Conservation (phyloP, 2,888 invertebrate species). For the Poecilus cupreus region DNA sequence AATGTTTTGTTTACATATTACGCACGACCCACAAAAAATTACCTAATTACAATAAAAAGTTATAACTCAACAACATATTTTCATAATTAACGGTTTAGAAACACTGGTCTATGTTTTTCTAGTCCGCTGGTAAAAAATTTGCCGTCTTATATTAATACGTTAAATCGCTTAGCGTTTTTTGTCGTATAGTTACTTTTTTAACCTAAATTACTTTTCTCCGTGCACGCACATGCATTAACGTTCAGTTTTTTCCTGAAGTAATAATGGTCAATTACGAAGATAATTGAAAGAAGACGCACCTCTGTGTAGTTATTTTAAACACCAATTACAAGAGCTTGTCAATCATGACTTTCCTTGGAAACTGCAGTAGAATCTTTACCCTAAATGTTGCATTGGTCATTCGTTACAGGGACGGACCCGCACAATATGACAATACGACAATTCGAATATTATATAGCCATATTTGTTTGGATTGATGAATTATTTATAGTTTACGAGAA, state of each 20-base stretch:
- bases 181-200: neutral
- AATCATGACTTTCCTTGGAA: conserved; percentile 50
- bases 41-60: neutral
- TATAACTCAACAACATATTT: neutral
- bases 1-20: too few species aligned
- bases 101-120: neutral
- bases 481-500: too few species aligned
- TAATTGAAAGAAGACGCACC: conserved; percentile 58
- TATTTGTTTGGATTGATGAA: too few species aligned
- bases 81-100: neutral
- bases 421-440: too few species aligned
- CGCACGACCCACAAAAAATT: neutral
- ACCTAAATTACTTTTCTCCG: conserved; percentile 47
- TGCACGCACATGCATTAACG: conserved; percentile 49
- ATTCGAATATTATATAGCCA: too few species aligned
- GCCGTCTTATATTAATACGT: conserved; percentile 37
- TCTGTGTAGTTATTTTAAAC: conserved; percentile 52
- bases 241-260: conserved; percentile 26
- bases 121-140: neutral
- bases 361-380: neutral
- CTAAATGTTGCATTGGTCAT: conserved; percentile 7
- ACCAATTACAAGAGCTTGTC: conserved; percentile 44
- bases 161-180: conserved; percentile 10
- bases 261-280: conserved; percentile 53
- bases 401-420: too few species aligned